phyloP scores from a whole-genome alignment of 2,113 vertebrate species.

The Oncorhynchus nerka region DNA sequence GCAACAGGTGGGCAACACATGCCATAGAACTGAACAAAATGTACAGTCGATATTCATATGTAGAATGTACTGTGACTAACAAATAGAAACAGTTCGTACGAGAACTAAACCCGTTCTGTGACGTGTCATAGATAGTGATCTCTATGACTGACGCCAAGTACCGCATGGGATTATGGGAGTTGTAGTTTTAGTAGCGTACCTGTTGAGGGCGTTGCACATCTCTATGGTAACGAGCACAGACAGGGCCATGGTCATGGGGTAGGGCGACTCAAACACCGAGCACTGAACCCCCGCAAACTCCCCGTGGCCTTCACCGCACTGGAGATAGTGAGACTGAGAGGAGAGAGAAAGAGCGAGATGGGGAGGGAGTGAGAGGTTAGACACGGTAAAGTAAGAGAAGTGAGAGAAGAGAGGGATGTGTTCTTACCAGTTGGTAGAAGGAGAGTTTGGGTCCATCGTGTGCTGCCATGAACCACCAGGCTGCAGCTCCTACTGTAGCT shows the following conservation, averaged over 20 bases:
- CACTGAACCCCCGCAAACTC: constrained; percentile 79
- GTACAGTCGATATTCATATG: too few relatives aligned
- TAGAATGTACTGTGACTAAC: too few relatives aligned
- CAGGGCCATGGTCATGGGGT: constrained; percentile 80
- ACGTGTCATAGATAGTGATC: too few relatives aligned
- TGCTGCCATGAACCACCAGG: constrained; percentile 82
- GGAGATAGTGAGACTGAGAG: constrained; percentile 75
- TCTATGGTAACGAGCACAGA: constrained; percentile 80
- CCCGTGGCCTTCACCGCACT: constrained; percentile 73
- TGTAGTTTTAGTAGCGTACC: constrained; percentile 47
- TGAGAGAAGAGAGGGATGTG: background rate
- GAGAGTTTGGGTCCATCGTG: constrained; percentile 76
- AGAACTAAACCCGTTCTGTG: too few relatives aligned
- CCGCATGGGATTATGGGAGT: background rate
- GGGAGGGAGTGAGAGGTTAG: background rate
- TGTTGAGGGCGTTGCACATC: constrained; percentile 81
- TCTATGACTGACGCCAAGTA: too few relatives aligned
- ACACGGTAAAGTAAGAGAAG: constrained; percentile 1
- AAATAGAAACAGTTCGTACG: too few relatives aligned
- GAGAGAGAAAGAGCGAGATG: background rate
- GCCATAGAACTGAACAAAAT: too few relatives aligned
- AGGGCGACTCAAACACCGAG: constrained; percentile 78
- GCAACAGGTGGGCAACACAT: too few relatives aligned
- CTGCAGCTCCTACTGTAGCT: constrained; percentile 77
- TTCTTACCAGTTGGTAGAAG: constrained; percentile 74